Evolutionary conservation across 2,888 invertebrate species (phyloP), one percentile per base, ranked within the genome.

Genomic region (Hylaea fasciaria): DNA sequence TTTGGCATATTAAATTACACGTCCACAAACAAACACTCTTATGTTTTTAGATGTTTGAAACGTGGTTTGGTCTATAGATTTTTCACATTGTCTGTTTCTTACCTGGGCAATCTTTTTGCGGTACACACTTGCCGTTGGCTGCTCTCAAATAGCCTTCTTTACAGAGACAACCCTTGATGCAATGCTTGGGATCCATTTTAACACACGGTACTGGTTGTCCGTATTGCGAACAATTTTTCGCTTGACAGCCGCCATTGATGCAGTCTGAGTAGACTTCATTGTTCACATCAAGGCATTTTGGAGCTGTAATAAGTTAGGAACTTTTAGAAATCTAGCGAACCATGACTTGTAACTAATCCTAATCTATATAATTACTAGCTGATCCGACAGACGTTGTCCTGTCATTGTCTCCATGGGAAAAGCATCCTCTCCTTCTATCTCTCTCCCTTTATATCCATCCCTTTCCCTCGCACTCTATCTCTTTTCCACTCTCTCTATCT

Each of bases 91-190:
- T 13, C 3, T 7, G 14, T 37, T 10, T n/a, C 77, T 74, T 49
- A 81, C 81, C 57, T 63, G 67, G 62, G 54, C 83, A 83, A 48
- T 76, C 37, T 9, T 73, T 41, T 58, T 64, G 44, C 3, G 73
- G 78, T 7, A 83, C 65, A 43, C 82, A 83, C 3, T 58, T 65
- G 4, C 82, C 82, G 28, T 80, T 71, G 0, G 61, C 11, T 2
- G 63, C 62, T 62, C 80, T 68, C 39, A 81, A 66, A 45, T 74
- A 82, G 0, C 69, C 73, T 2, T 74, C 62, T 58, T 68, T 66
- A 44, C 83, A 84, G 7, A 76, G 17, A 47, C 83, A 84, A 1
- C 83, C 83, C 13, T 72, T 67, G 11, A 63, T 70, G 41, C 83
- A 84, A 32, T 17, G 4, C n/a, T 68, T 64, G 0, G 71, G 62